Evolutionary conservation across 2,888 invertebrate genomes (phyloP).

Genomic region (Dorcus hopei): DNA sequence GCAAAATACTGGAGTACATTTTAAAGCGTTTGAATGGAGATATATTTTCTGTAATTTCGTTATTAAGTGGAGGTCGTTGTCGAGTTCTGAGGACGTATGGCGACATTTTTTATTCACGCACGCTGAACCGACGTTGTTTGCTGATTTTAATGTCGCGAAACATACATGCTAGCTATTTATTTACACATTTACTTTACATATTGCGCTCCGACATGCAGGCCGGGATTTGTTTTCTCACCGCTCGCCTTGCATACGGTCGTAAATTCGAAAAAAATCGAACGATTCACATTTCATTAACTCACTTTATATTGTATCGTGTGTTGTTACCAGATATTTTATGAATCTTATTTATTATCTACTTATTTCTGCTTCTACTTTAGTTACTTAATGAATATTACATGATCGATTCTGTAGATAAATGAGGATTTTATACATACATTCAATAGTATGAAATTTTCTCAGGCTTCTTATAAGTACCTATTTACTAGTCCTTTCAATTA

Average conservation of each 20-base stretch:
- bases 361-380: too few species aligned
- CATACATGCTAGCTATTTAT: constrained; percentile 37
- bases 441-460: too few species aligned
- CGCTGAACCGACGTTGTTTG: constrained; percentile 36
- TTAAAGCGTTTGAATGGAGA: constrained; percentile 21
- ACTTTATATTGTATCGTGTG: too few species aligned
- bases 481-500: too few species aligned
- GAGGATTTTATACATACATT: too few species aligned
- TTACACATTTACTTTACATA: constrained; percentile 31
- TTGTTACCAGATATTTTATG: too few species aligned
- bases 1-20: constrained; percentile 9
- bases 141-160: constrained; percentile 41
- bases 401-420: too few species aligned
- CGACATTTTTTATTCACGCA: constrained; percentile 36
- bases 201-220: constrained; percentile 31
- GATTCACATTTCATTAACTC: too few species aligned
- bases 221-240: constrained; percentile 3
- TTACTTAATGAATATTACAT: too few species aligned
- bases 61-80: constrained; percentile 33
- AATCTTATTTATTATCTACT: too few species aligned
- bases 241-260: constrained; percentile 1
- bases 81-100: constrained; percentile 35
- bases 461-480: too few species aligned
- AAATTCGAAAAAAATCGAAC: too few species aligned
- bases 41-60: constrained; percentile 29